Evolutionary conservation across 2,888 invertebrate species (phyloP), one percentile per base, ranked within the genome.

Genomic region (Spisula solida): DNA sequence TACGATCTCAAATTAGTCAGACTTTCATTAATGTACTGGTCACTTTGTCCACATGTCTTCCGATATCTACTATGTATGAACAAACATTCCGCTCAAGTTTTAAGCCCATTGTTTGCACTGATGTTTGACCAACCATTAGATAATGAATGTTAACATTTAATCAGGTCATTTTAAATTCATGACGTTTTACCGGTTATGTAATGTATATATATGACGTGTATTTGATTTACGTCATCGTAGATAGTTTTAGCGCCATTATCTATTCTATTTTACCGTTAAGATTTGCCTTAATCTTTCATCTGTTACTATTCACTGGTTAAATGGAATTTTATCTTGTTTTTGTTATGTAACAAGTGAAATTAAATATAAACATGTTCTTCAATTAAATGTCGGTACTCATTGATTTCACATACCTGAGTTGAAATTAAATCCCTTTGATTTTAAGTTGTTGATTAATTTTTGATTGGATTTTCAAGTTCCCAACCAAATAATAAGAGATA

Each of bases 211-310:
- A 66, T 66, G n/a, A 66, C 6, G 25, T 66, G 25, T 66, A 10
- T 25, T 66, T 25, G 25, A 66, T 66, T 25, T 66, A 66, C 25
- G 60, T 66, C 60, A 66, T 25, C 25, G 25, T 5, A n/a, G 25
- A 66, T 66, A 25, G 60, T 66, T 66, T 66, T 60, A 60, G n/a
- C 4, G 60, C 60, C n/a, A 8, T 66, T 66, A 66, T 66, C 60
- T 25, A 56, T 18, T 55, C 20, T 55, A 60, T 66, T 66, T 66
- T 25, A 25, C 25, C 25, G 12, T 66, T 66, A 2, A 66, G 60
- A 25, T 66, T 25, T 25, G 25, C 25, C n/a, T 10, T 25, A 25
- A n/a, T 66, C 60, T 66, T 66, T n/a, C 20, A n/a, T 66, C 10
- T 25, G 0, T 25, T n/a, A 25, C 25, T 66, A n/a, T 4, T 12